phyloP scores from a whole-genome alignment of 2,888 invertebrate species.

The Epinotia demarniana region DNA sequence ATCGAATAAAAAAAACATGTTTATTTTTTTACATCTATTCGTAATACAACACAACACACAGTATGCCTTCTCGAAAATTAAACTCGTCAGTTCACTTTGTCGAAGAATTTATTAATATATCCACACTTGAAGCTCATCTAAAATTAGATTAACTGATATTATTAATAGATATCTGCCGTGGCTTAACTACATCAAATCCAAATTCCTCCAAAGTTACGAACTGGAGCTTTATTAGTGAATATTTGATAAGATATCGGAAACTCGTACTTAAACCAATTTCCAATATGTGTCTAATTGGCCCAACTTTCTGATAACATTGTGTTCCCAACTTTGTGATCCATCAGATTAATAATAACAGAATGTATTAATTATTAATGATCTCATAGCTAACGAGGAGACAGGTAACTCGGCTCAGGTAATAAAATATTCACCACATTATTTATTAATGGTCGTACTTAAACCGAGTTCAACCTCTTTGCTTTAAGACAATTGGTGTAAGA shows the following conservation, averaged over 20 bases:
- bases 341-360: not conserved
- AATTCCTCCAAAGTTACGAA: not conserved
- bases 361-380: not conserved
- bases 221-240: not conserved
- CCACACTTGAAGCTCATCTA: not conserved
- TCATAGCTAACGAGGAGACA: not conserved
- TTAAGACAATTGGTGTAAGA: not conserved
- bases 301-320: not conserved
- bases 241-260: slow-evolving; percentile 6
- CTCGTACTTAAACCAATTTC: not conserved
- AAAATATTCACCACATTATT: not conserved
- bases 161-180: not conserved
- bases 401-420: not conserved
- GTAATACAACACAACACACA: no score
- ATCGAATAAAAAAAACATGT: not conserved
- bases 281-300: not conserved
- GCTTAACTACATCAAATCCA: not conserved
- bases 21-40: no score
- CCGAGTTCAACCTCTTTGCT: not conserved
- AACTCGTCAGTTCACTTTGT: not conserved
- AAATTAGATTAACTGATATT: slow-evolving; percentile 8
- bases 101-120: not conserved
- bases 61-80: not conserved
- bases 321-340: not conserved
- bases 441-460: not conserved